These are phyloP conservation scores for Heliangelus exortis DNA, from an alignment of 2,797 vertebrate species.

Conservation along the genomic window DNA sequence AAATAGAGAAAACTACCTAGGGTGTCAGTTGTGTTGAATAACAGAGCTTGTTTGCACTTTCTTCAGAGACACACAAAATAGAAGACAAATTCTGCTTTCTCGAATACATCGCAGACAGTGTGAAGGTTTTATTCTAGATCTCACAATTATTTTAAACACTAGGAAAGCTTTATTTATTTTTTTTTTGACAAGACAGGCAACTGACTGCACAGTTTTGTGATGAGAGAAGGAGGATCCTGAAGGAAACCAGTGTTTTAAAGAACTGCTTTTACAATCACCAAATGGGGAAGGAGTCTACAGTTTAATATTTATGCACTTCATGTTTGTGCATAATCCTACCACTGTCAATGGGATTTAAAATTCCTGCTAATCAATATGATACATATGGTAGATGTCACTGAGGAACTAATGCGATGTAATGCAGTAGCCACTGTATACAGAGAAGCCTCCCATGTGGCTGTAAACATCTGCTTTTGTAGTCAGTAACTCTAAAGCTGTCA, in stretches of 20 bases:
- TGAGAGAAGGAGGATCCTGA: neutral
- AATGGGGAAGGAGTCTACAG: neutral
- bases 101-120: neutral
- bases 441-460: conserved; percentile 38
- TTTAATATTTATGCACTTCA: conserved; percentile 15
- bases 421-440: conserved; percentile 44
- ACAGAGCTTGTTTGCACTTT: neutral
- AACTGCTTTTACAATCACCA: neutral
- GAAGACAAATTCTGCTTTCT: neutral
- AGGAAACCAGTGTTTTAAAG: neutral
- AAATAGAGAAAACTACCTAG: neutral
- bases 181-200: neutral
- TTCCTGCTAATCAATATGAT: conserved; percentile 18
- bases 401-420: conserved; percentile 33
- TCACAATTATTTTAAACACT: neutral
- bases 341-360: conserved; percentile 51
- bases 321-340: neutral
- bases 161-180: neutral
- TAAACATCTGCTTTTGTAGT: conserved; percentile 66
- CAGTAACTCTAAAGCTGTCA: neutral
- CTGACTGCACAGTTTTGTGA: accelerated
- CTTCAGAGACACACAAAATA: neutral
- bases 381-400: conserved; percentile 11
- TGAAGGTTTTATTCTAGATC: neutral
- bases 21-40: neutral